These are phyloP conservation scores for Cossypha dichroa DNA, from an alignment of 2,797 vertebrate genomes.

Conservation along the genomic window DNA sequence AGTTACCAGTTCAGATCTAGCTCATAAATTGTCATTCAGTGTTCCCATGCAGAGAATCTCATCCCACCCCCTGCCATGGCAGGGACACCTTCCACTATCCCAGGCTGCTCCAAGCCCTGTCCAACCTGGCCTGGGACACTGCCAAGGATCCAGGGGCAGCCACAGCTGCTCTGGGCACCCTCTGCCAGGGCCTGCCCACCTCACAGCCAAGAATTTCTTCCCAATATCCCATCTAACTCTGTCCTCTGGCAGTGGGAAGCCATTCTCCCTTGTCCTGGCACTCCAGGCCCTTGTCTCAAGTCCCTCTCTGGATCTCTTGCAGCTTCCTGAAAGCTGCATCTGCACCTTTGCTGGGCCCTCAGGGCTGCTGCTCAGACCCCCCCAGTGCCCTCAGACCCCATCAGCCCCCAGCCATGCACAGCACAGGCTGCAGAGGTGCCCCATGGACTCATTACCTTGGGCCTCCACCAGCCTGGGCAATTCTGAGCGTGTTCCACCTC, in stretches of 20 bases:
- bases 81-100: neutral
- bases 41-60: neutral
- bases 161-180: neutral
- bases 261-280: neutral
- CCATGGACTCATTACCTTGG: rapidly evolving
- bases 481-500: neutral
- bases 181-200: neutral
- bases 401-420: neutral
- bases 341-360: too few species aligned
- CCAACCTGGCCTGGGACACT: neutral
- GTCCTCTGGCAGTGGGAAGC: neutral
- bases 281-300: neutral
- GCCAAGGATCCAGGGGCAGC: neutral
- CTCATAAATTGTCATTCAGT: neutral
- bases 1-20: neutral
- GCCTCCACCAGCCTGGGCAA: neutral
- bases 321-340: neutral
- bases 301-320: neutral
- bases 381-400: rapidly evolving
- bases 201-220: neutral
- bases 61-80: neutral
- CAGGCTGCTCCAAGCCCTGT: rapidly evolving
- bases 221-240: neutral
- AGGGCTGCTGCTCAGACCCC: rapidly evolving
- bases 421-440: neutral